phyloP scores from a whole-genome alignment of 1,140 invertebrate species.

The Episyrphus balteatus region DNA sequence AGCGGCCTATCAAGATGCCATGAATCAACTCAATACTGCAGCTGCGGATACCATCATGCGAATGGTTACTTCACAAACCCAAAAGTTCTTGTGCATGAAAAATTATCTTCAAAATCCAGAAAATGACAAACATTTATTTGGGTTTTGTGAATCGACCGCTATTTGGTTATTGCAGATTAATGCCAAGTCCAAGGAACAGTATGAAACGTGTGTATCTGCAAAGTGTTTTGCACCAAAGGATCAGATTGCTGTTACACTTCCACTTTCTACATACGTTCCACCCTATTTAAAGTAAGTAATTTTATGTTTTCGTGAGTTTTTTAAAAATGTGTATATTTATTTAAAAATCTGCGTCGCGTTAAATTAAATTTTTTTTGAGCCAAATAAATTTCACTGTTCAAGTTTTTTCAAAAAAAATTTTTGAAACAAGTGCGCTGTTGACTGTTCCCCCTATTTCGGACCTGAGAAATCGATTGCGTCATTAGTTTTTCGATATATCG shows the following conservation, averaged over 20 bases:
- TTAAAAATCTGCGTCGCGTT: too few relatives aligned
- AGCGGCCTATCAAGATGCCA: slow-evolving; percentile 52
- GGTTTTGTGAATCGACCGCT: slow-evolving; percentile 70
- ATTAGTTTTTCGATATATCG: too few relatives aligned
- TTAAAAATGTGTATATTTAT: too few relatives aligned
- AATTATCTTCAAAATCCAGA: slow-evolving; percentile 26
- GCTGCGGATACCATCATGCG: slow-evolving; percentile 48
- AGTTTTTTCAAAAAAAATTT: too few relatives aligned
- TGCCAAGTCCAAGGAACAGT: slow-evolving; percentile 23
- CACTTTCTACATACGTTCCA: slow-evolving; percentile 17
- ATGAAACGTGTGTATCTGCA: slow-evolving; percentile 11
- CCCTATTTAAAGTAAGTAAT: slow-evolving; percentile 18
- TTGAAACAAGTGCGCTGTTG: too few relatives aligned
- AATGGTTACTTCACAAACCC: slow-evolving; percentile 51
- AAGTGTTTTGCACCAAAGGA: slow-evolving; percentile 26
- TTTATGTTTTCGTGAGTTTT: too few relatives aligned
- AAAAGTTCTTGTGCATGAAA: slow-evolving; percentile 24
- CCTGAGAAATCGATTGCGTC: too few relatives aligned
- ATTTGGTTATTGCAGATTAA: slow-evolving; percentile 78
- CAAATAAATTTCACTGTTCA: too few relatives aligned
- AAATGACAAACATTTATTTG: slow-evolving; percentile 38
- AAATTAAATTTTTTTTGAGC: too few relatives aligned
- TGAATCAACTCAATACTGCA: slow-evolving; percentile 41
- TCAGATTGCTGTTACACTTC: slow-evolving; percentile 16
- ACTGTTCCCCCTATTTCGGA: too few relatives aligned